A percentile compares a stretch with the other conserved stretches of the same genome.
Evolutionary conservation across 2,797 vertebrate genomes (phyloP).

Genomic region (Tenualosa thibaudeaui): DNA sequence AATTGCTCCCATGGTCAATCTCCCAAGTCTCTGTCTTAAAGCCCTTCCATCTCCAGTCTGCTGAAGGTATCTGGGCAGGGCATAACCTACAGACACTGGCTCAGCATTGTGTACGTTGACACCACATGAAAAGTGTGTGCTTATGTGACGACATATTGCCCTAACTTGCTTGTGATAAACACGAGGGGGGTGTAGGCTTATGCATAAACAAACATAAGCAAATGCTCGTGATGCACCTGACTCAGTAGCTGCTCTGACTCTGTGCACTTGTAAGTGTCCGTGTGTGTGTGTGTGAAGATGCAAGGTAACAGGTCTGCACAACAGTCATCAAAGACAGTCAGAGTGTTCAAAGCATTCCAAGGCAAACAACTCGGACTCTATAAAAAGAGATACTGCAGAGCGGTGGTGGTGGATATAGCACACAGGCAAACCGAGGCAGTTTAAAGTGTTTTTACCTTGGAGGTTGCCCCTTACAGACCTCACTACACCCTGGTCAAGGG

Average conservation of each 20-base stretch:
- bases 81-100: not conserved
- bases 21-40: not conserved
- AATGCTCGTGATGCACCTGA: slow-evolving; percentile 27
- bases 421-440: not conserved
- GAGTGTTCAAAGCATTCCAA: slow-evolving; percentile 9
- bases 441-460: slow-evolving; percentile 13
- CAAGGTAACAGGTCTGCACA: not conserved
- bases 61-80: not conserved
- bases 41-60: not conserved
- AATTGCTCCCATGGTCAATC: not conserved
- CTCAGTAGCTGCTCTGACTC: not conserved
- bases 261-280: not conserved
- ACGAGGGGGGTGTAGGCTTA: not conserved
- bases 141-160: not conserved
- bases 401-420: not conserved
- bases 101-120: not conserved
- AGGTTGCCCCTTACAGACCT: not conserved
- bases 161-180: not conserved
- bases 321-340: not conserved
- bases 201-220: not conserved
- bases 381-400: not conserved
- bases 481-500: not conserved
- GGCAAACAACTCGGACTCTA: slow-evolving; percentile 1
- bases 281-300: not conserved
- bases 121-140: slow-evolving; percentile 21